These are phyloP conservation scores for Trinorchestia longiramus DNA, from an alignment of 1,140 invertebrate genomes.

Conservation along the genomic window DNA sequence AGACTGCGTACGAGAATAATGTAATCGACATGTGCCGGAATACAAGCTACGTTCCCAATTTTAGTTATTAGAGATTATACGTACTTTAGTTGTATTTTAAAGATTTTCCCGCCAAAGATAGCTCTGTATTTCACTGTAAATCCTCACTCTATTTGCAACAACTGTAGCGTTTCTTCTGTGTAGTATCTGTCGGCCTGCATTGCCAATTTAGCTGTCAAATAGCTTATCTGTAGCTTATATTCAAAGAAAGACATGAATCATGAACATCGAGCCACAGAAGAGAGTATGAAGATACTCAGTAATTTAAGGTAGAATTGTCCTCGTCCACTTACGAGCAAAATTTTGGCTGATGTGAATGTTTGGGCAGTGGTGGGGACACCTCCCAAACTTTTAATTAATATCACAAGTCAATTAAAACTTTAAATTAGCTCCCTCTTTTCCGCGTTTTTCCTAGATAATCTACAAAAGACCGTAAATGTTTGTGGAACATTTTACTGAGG, in stretches of 20 bases:
- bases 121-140: too few species aligned
- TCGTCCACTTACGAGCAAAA: neutral
- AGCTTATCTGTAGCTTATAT: neutral
- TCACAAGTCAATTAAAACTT: slow-evolving; percentile 54
- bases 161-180: neutral
- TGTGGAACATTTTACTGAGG: neutral
- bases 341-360: slow-evolving; percentile 21
- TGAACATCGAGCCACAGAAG: neutral
- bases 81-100: too few species aligned
- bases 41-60: too few species aligned
- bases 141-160: neutral
- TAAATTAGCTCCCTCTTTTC: slow-evolving; percentile 48
- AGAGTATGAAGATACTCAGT: neutral
- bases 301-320: neutral
- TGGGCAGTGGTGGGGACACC: slow-evolving; percentile 17
- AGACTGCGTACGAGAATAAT: too few species aligned
- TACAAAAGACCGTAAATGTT: slow-evolving; percentile 28
- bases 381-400: slow-evolving; percentile 51
- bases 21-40: too few species aligned
- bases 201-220: neutral
- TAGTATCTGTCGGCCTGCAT: neutral
- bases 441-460: slow-evolving; percentile 24
- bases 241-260: neutral
- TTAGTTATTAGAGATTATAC: too few species aligned
- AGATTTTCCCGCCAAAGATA: too few species aligned